A percentile compares a stretch with the other conserved stretches of the same genome.
Conservation (phyloP, 1,140 invertebrate species). For the Dryas iulia region DNA sequence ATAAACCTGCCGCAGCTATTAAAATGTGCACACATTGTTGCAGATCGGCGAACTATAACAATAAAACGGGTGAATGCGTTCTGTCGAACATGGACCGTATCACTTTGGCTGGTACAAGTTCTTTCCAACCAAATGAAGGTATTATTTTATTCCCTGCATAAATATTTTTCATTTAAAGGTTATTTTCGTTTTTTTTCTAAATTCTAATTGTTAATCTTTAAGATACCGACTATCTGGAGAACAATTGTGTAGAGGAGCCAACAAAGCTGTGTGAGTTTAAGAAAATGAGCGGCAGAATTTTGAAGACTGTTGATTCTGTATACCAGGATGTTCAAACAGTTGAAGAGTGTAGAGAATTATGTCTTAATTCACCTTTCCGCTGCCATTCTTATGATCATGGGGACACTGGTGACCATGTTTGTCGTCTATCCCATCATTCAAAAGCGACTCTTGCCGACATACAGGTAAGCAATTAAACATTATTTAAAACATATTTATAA, state of each 20-base stretch:
- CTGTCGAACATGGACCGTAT: constrained; percentile 94
- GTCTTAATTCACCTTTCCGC: constrained; percentile 91
- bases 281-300: constrained; percentile 90
- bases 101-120: constrained; percentile 88
- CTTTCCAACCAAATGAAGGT: constrained; percentile 86
- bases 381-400: constrained; percentile 97
- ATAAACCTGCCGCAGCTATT: constrained; percentile 50
- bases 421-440: constrained; percentile 94
- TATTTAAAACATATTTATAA: neutral
- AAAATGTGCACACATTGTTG: constrained; percentile 70
- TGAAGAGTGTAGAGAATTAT: constrained; percentile 93
- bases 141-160: constrained; percentile 34
- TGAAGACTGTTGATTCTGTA: constrained; percentile 96
- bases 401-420: constrained; percentile 95
- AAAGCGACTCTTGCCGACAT: constrained; percentile 93
- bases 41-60: constrained; percentile 95
- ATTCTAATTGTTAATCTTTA: constrained; percentile 12
- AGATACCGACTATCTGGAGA: constrained; percentile 91
- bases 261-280: constrained; percentile 96
- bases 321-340: constrained; percentile 93
- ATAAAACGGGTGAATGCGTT: constrained; percentile 91
- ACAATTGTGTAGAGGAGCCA: constrained; percentile 94
- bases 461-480: constrained; percentile 80
- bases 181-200: neutral
- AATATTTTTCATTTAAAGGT: constrained; percentile 11